A percentile compares a stretch with the other conserved stretches of the same genome.
These are phyloP conservation scores for Drosophila meridiana DNA, from an alignment of 2,888 invertebrate species.

Conservation along the genomic window DNA sequence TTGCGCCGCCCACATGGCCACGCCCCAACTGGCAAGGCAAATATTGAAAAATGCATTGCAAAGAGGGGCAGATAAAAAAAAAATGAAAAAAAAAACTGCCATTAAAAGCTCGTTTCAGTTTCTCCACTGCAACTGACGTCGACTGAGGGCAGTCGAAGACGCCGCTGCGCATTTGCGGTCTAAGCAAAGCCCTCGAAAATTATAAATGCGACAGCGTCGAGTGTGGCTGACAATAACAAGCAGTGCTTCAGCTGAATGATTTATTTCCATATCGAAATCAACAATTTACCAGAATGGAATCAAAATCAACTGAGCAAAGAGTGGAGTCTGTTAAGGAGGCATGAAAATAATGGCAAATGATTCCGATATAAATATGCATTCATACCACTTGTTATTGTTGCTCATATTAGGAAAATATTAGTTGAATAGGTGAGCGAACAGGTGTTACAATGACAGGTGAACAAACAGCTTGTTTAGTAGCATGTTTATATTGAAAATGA, in stretches of 20 bases:
- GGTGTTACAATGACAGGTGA: neutral
- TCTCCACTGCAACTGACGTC: conserved; percentile 1
- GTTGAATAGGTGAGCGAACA: neutral
- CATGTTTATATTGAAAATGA: neutral
- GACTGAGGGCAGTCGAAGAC: neutral
- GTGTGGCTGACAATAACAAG: conserved; percentile 17
- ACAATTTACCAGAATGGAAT: neutral
- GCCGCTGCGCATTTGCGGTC: conserved; percentile 12
- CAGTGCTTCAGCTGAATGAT: conserved; percentile 7
- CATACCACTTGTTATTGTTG: neutral
- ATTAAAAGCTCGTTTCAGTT: conserved; percentile 73
- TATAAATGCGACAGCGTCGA: conserved; percentile 28
- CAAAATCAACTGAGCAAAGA: neutral
- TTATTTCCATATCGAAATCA: conserved; percentile 12
- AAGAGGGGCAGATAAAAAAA: neutral
- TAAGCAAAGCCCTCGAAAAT: conserved; percentile 16
- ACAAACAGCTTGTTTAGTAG: neutral
- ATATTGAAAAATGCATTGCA: conserved; percentile 67
- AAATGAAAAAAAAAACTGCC: conserved; percentile 46
- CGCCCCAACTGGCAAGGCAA: conserved; percentile 36
- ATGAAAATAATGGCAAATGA: neutral
- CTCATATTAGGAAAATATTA: neutral
- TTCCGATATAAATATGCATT: conserved; percentile 4
- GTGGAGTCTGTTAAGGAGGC: neutral
- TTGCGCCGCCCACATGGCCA: conserved; percentile 54